Evolutionary conservation across 2,113 vertebrate species (phyloP).

Genomic region (Motacilla tschutschensis): DNA sequence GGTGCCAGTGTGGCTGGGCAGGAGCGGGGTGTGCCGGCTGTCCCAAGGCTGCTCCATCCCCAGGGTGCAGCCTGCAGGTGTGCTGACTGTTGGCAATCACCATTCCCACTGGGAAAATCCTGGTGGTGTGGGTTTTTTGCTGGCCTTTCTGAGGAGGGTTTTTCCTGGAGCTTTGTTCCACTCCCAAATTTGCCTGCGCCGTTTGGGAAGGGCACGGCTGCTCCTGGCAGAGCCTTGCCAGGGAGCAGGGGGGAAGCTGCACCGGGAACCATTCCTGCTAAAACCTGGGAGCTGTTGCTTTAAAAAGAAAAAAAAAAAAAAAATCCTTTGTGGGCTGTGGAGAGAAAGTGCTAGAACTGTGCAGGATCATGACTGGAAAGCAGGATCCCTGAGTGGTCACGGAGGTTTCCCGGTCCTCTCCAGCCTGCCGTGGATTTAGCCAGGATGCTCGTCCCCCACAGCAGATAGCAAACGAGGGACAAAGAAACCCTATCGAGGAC

Average conservation of each 20-base stretch:
- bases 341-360: constrained; percentile 86
- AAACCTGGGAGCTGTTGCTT: constrained; percentile 77
- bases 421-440: constrained; percentile 58
- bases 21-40: rapidly evolving
- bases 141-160: background rate
- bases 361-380: constrained; percentile 82
- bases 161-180: background rate
- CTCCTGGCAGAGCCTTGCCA: background rate
- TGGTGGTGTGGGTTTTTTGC: background rate
- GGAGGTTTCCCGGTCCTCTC: constrained; percentile 59
- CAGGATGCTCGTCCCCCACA: constrained; percentile 60
- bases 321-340: constrained; percentile 77
- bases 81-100: background rate
- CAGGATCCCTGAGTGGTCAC: constrained; percentile 76
- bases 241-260: background rate
- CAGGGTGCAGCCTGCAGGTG: background rate
- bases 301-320: constrained; percentile 68
- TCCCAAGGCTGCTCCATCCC: background rate
- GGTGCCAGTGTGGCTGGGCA: background rate
- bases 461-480: constrained; percentile 62
- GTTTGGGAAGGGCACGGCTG: background rate
- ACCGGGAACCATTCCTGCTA: constrained; percentile 20
- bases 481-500: constrained; percentile 43
- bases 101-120: rapidly evolving
- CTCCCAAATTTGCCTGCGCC: rapidly evolving